These are phyloP conservation scores for Araneus ventricosus DNA, from an alignment of 1,140 invertebrate species.

Conservation along the genomic window DNA sequence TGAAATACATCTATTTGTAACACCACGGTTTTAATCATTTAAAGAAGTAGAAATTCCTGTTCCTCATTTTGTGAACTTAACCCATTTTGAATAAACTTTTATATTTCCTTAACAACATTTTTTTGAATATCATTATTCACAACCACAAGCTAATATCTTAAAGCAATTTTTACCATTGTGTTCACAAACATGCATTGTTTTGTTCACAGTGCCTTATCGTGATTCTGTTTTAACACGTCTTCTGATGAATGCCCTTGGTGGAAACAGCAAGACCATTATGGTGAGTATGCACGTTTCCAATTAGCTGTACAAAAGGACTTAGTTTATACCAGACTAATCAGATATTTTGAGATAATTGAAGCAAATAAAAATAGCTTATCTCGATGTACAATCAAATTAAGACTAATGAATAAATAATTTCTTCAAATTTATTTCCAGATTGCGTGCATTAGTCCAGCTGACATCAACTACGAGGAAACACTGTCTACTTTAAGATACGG, in stretches of 20 bases:
- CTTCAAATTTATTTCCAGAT: constrained; percentile 81
- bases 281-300: constrained; percentile 77
- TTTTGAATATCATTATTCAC: not conserved
- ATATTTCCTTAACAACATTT: too few relatives aligned
- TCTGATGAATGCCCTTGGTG: constrained; percentile 85
- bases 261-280: constrained; percentile 86
- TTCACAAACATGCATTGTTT: not conserved
- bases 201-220: constrained; percentile 83
- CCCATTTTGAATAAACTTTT: too few relatives aligned
- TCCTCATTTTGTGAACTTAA: too few relatives aligned
- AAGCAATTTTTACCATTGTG: not conserved
- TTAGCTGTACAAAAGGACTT: not conserved
- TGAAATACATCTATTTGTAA: too few relatives aligned
- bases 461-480: constrained; percentile 85
- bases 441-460: constrained; percentile 85
- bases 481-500: constrained; percentile 84
- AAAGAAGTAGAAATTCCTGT: too few relatives aligned
- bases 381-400: not conserved
- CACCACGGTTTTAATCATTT: too few relatives aligned
- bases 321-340: not conserved
- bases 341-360: not conserved
- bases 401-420: not conserved
- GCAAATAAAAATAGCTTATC: not conserved
- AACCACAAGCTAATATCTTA: not conserved
- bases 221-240: constrained; percentile 85